Conservation (phyloP, 2,113 vertebrate genomes). For the Hemicordylus capensis region DNA sequence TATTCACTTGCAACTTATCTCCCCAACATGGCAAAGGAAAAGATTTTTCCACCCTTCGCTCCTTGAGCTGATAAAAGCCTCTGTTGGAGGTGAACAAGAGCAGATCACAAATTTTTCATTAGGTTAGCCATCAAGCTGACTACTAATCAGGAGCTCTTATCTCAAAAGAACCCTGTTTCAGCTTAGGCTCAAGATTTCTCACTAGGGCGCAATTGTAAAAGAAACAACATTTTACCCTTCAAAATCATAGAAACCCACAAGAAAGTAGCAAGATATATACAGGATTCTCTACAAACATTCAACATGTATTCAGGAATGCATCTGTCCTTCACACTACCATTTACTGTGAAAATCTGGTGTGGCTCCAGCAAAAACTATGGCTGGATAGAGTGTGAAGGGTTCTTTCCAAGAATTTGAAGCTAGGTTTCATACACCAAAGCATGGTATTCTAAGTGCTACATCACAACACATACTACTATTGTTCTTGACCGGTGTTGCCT, state of each 20-base stretch:
- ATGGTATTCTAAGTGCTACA: neutral
- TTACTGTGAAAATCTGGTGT: neutral
- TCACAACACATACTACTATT: neutral
- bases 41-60: slow-evolving; percentile 9
- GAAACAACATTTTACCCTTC: neutral
- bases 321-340: neutral
- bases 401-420: neutral
- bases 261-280: neutral
- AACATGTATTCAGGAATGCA: neutral
- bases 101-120: slow-evolving; percentile 38
- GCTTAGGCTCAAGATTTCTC: neutral
- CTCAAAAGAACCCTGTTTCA: slow-evolving; percentile 10
- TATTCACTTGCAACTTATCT: slow-evolving; percentile 38
- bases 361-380: neutral
- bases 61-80: slow-evolving; percentile 45
- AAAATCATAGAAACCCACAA: slow-evolving; percentile 8
- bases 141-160: slow-evolving; percentile 36
- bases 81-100: slow-evolving; percentile 40
- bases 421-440: neutral
- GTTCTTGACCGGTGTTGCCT: neutral
- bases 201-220: neutral
- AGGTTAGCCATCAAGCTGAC: slow-evolving; percentile 23
- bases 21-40: slow-evolving; percentile 14
- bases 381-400: no score
- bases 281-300: neutral